Conservation (phyloP, 2,888 invertebrate species). For the Microctonus brassicae region DNA sequence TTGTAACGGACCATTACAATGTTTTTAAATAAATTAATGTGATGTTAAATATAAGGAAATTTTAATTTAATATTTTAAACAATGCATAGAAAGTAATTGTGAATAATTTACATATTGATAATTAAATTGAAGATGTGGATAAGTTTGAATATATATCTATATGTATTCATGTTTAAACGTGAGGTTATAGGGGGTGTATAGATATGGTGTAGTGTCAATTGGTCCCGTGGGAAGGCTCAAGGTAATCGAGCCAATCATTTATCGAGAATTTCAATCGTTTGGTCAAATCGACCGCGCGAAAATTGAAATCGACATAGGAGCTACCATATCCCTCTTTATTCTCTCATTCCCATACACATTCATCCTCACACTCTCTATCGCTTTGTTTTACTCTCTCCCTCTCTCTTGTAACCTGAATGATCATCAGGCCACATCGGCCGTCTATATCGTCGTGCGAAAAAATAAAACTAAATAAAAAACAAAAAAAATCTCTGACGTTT, state of each 20-base stretch:
- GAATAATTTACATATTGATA: no score
- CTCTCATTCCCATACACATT: not conserved
- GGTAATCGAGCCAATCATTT: constrained; percentile 32
- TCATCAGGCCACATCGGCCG: constrained; percentile 17
- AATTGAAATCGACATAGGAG: constrained; percentile 34
- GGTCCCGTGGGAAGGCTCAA: constrained; percentile 20
- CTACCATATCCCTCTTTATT: not conserved
- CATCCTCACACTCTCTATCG: not conserved
- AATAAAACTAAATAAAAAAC: not conserved
- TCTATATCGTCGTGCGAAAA: no score
- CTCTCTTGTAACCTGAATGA: not conserved
- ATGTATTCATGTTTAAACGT: not conserved
- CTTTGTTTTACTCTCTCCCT: not conserved
- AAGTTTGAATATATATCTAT: no score
- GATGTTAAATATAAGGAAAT: no score
- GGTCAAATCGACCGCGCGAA: constrained; percentile 21
- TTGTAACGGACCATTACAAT: not conserved
- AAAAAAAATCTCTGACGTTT: not conserved
- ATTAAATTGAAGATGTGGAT: no score
- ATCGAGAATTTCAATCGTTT: constrained; percentile 36
- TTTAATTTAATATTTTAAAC: no score
- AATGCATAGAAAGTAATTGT: no score
- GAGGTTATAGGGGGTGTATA: not conserved
- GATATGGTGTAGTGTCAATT: constrained; percentile 20
- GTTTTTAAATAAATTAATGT: not conserved